Evolutionary conservation across 2,113 vertebrate species (phyloP), one percentile per base, ranked within the genome.

Genomic region (Isichthys henryi): DNA sequence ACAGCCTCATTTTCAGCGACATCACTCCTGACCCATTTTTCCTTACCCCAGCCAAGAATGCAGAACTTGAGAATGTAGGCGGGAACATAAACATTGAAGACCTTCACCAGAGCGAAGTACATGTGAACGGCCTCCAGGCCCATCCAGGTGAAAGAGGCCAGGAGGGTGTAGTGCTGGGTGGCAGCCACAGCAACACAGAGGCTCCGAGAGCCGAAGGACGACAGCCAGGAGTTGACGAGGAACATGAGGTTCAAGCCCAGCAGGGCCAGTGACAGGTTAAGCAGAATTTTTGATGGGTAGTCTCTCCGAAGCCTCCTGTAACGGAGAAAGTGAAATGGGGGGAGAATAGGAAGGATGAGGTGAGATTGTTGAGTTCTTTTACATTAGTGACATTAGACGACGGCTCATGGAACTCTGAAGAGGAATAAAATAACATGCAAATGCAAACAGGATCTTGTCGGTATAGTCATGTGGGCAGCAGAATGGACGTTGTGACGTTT

Each of bases 61-160:
- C 96, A 98, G 93, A 97, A 96, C 93, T 99, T 99, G 27, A 98
- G 94, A 86, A 97, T 97, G 85, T 97, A 98, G 23, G 96, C 96
- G 3, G 96, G 95, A 85, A 98, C 91, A 8, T 98, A 99, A 92
- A 95, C 94, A 9, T 98, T 98, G 94, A 99, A 98, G 89, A 99
- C 98, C 95, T 97, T 98, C 90, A 99, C 93, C 1, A 99, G 93
- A 23, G 96, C 95, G 15, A 98, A 95, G 92, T 98, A 98, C 95
- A 98, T 97, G 91, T 98, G 97, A 23, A 98, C 91, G 0, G 97
- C 97, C 88, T 98, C 96, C 88, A 99, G 92, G 17, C 96, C 96
- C 98, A 98, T 98, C 97, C 98, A 98, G 0, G 95, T 97, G 91
- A 99, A 97, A 0, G 98, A 96, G 0, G 95, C 94, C 35, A 99